Percentiles rank a stretch among this genome's conserved stretches.
Evolutionary conservation across 1,140 invertebrate species (phyloP).

Genomic region (Leptinotarsa defecta): DNA sequence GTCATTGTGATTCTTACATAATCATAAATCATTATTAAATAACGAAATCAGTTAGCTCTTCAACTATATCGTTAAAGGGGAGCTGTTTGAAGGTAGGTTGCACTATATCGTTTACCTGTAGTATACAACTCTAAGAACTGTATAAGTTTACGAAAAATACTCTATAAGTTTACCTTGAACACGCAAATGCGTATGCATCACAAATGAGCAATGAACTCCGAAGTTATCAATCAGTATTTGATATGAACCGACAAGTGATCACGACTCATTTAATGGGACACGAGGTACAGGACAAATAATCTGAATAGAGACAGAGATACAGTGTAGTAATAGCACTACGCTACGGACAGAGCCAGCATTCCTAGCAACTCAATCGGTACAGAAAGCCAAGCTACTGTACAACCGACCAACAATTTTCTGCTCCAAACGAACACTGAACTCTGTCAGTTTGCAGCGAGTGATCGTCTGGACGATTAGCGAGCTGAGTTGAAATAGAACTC

Average conservation of each 20-base stretch:
- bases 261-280: not conserved
- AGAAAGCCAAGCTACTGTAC: conserved; percentile 36
- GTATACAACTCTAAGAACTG: too few relatives aligned
- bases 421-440: conserved; percentile 23
- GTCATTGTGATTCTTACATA: too few relatives aligned
- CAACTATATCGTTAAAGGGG: too few relatives aligned
- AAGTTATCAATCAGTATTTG: too few relatives aligned
- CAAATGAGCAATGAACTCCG: too few relatives aligned
- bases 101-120: too few relatives aligned
- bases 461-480: conserved; percentile 27
- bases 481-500: conserved; percentile 37
- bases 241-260: not conserved
- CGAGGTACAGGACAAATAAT: not conserved
- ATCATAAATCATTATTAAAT: too few relatives aligned
- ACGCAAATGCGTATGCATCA: too few relatives aligned
- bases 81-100: too few relatives aligned
- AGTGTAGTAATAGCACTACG: conserved; percentile 32
- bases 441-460: conserved; percentile 26
- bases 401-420: conserved; percentile 27
- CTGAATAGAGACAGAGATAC: conserved; percentile 10
- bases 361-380: conserved; percentile 38
- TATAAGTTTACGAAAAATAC: too few relatives aligned
- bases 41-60: too few relatives aligned
- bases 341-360: conserved; percentile 33
- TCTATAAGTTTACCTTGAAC: too few relatives aligned